phyloP scores from a whole-genome alignment of 2,113 vertebrate genomes.

The Carassius carassius region DNA sequence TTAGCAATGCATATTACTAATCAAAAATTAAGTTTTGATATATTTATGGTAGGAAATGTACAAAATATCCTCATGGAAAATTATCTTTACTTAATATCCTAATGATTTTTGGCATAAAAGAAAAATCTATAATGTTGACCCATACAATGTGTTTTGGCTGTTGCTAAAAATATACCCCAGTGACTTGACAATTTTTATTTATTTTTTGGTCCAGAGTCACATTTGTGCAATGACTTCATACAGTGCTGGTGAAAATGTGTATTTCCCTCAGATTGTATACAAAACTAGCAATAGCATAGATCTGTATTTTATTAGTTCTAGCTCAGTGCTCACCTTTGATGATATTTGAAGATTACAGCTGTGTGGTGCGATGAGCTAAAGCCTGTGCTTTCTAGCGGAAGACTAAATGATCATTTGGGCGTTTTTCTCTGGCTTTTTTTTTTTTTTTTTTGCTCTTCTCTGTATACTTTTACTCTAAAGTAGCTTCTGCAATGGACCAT shows the following conservation, averaged over 20 bases:
- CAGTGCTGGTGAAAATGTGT: neutral
- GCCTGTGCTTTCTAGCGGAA: neutral
- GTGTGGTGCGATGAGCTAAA: neutral
- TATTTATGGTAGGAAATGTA: too few relatives aligned
- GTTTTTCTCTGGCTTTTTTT: neutral
- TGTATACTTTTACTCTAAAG: neutral
- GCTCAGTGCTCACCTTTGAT: neutral
- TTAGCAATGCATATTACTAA: too few relatives aligned
- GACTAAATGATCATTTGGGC: neutral
- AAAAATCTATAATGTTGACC: too few relatives aligned
- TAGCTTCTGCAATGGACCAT: slow-evolving; percentile 45
- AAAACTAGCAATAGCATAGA: neutral
- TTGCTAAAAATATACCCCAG: too few relatives aligned
- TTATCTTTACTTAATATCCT: too few relatives aligned
- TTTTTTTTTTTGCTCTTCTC: neutral
- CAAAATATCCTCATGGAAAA: too few relatives aligned
- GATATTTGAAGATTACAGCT: neutral
- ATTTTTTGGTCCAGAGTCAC: too few relatives aligned
- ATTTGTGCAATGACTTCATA: neutral
- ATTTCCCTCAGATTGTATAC: neutral
- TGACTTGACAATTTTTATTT: too few relatives aligned
- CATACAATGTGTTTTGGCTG: too few relatives aligned
- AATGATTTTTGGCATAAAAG: too few relatives aligned
- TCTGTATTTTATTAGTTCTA: neutral
- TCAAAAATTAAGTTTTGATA: too few relatives aligned